Conservation (phyloP, 2,797 vertebrate genomes). For the Catostomus latipinnis region DNA sequence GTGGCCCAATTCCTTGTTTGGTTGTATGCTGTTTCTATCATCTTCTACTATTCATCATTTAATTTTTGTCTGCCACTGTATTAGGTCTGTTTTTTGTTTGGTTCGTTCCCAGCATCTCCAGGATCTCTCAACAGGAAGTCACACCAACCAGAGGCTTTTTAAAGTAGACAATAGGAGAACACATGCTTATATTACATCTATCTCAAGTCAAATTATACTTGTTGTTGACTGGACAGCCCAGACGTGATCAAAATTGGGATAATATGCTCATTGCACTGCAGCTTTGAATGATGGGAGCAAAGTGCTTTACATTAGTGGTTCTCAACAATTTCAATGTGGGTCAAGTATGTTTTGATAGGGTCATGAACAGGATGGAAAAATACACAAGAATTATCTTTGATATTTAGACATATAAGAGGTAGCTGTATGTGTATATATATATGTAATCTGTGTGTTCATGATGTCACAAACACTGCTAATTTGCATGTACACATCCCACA, state of each 20-base stretch:
- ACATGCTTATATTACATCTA: neutral
- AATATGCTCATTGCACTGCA: neutral
- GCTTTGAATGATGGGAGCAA: neutral
- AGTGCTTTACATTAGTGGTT: too few species aligned
- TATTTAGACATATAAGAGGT: too few species aligned
- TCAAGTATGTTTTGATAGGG: too few species aligned
- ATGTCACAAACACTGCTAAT: too few species aligned
- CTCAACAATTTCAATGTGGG: too few species aligned
- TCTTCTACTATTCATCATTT: neutral
- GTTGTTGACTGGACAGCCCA: neutral
- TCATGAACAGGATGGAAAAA: too few species aligned
- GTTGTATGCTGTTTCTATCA: neutral
- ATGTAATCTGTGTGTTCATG: too few species aligned
- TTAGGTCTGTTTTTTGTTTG: conserved; percentile 24
- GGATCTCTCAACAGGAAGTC: conserved; percentile 55
- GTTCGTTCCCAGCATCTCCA: conserved; percentile 41
- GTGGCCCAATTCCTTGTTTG: neutral
- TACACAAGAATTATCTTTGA: too few species aligned
- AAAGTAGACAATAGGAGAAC: conserved; percentile 50
- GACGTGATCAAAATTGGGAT: conserved; percentile 4
- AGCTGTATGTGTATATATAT: too few species aligned
- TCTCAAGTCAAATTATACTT: neutral
- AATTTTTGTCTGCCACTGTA: neutral
- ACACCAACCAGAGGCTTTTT: conserved; percentile 26
- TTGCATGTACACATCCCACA: too few species aligned